Evolutionary conservation across 2,113 vertebrate species (phyloP).

Genomic region (Kryptolebias marmoratus): DNA sequence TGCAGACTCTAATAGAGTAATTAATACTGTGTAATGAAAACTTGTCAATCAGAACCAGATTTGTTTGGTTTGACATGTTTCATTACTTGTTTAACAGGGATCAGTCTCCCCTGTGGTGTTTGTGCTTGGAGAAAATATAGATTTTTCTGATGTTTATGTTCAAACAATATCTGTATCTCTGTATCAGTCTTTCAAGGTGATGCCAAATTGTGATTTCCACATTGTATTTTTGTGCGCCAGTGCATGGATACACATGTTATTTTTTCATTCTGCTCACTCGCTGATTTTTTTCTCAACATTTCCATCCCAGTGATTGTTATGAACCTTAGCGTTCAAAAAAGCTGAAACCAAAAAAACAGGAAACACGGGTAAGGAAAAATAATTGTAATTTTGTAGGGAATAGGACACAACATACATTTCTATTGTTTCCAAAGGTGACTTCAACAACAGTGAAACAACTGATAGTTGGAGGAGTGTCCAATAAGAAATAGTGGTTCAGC

Average conservation of each 20-base stretch:
- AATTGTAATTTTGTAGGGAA: too few relatives aligned
- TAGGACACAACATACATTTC: too few relatives aligned
- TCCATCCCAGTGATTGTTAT: neutral
- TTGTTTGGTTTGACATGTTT: slow-evolving; percentile 21
- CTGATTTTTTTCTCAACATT: slow-evolving; percentile 32
- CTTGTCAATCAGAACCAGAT: slow-evolving; percentile 23
- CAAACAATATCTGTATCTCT: too few relatives aligned
- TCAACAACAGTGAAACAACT: too few relatives aligned
- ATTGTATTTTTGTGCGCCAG: neutral
- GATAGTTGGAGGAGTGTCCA: too few relatives aligned
- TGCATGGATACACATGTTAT: slow-evolving; percentile 2
- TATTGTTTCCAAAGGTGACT: too few relatives aligned
- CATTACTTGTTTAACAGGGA: slow-evolving; percentile 30
- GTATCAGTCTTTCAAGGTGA: too few relatives aligned
- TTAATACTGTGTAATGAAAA: slow-evolving; percentile 49
- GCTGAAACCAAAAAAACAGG: too few relatives aligned
- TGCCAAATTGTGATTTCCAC: neutral
- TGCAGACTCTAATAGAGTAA: slow-evolving; percentile 17
- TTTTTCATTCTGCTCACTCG: slow-evolving; percentile 51
- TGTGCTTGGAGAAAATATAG: slow-evolving; percentile 20
- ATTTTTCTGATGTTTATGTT: slow-evolving; percentile 30
- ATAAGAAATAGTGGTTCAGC: too few relatives aligned
- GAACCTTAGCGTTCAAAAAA: too few relatives aligned
- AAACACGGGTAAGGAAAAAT: too few relatives aligned
- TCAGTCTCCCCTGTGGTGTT: neutral